Percentiles rank a stretch among this genome's conserved stretches.
Evolutionary conservation across 2,113 vertebrate species (phyloP).

Genomic region (Bombycilla garrulus): DNA sequence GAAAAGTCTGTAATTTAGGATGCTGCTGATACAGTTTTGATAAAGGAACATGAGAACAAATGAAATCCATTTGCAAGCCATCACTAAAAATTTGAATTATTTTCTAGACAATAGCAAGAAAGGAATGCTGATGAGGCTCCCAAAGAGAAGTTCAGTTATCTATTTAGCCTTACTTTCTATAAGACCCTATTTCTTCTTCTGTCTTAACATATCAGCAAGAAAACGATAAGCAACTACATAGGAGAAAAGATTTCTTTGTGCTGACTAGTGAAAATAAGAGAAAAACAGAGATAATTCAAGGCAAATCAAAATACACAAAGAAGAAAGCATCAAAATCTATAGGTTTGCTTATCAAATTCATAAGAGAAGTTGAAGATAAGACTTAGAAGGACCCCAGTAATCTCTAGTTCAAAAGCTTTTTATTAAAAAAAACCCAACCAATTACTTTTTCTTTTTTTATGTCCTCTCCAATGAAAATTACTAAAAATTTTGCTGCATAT

Average conservation of each 20-base stretch:
- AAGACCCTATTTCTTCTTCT: neutral
- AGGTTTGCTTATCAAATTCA: neutral
- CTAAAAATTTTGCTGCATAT: neutral
- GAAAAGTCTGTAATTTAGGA: neutral
- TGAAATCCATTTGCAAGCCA: neutral
- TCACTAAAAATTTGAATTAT: neutral
- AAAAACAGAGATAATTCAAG: neutral
- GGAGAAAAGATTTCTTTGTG: neutral
- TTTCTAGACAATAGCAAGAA: neutral
- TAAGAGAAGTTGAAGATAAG: neutral
- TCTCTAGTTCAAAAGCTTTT: neutral
- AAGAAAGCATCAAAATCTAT: neutral
- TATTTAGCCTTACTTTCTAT: rapidly evolving
- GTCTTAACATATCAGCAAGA: neutral
- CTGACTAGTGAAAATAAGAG: neutral
- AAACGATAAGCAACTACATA: neutral
- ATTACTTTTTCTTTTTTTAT: no score
- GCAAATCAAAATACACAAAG: neutral
- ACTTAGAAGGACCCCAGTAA: neutral
- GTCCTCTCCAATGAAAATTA: neutral
- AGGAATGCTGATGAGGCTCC: neutral
- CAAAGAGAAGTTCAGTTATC: neutral
- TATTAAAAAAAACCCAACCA: neutral
- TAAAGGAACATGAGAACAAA: neutral
- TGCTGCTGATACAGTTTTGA: neutral